Evolutionary conservation across 1,140 invertebrate genomes (phyloP).

Genomic region (Drosophila mauritiana): DNA sequence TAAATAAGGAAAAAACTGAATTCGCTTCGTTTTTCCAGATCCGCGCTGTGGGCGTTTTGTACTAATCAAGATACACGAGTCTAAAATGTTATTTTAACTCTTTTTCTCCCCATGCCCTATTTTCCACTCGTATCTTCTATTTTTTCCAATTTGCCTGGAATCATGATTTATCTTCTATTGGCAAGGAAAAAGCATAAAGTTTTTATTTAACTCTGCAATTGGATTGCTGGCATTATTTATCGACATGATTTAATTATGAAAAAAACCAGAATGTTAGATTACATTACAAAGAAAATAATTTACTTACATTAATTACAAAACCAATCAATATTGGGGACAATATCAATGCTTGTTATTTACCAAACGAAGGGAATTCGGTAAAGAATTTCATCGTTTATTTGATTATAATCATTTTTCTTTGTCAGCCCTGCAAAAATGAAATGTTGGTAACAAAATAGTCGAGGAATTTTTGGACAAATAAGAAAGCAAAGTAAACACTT

Average conservation of each 20-base stretch:
- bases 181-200: background rate
- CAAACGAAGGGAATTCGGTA: background rate
- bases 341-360: conserved; percentile 36
- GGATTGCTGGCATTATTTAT: background rate
- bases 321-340: background rate
- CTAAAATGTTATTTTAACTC: conserved; percentile 1
- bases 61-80: conserved; percentile 65
- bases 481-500: conserved; percentile 40
- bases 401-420: conserved; percentile 71
- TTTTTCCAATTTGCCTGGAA: background rate
- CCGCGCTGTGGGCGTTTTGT: conserved; percentile 48
- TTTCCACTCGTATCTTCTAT: background rate
- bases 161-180: background rate
- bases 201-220: background rate
- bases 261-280: background rate
- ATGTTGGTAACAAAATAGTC: conserved; percentile 27
- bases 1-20: conserved; percentile 6
- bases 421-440: conserved; percentile 34
- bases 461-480: conserved; percentile 45
- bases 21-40: background rate
- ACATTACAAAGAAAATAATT: too few relatives aligned
- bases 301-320: background rate
- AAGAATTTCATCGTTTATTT: conserved; percentile 51
- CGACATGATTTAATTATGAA: background rate
- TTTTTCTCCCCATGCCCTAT: background rate